phyloP scores from a whole-genome alignment of 2,888 invertebrate species.

The Seira ritae region DNA sequence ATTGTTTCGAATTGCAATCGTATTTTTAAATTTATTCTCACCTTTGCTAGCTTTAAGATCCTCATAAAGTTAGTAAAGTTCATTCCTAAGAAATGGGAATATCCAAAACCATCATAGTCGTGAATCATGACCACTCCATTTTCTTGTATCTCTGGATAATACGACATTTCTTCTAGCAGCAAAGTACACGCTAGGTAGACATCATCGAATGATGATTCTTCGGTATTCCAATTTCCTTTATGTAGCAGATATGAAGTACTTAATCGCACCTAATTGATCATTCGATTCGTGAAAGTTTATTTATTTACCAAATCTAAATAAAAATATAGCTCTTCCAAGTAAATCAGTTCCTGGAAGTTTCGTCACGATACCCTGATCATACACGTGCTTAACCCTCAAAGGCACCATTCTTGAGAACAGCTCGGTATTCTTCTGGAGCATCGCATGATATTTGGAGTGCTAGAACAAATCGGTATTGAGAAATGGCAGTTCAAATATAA shows the following conservation, averaged over 20 bases:
- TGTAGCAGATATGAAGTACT: no score
- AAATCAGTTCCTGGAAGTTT: constrained; percentile 36
- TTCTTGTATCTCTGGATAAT: background rate
- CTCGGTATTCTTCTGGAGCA: background rate
- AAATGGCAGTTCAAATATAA: background rate
- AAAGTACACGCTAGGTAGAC: constrained; percentile 12
- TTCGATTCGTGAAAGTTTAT: no score
- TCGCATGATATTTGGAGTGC: background rate
- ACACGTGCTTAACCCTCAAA: background rate
- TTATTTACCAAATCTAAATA: constrained; percentile 27
- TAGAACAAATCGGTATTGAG: background rate
- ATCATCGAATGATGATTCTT: constrained; percentile 10
- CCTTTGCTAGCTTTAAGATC: constrained; percentile 20
- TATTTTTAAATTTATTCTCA: background rate
- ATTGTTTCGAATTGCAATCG: no score
- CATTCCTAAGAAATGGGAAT: background rate
- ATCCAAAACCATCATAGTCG: constrained; percentile 19
- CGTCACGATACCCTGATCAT: constrained; percentile 18
- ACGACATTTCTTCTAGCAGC: constrained; percentile 22
- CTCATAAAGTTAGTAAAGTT: background rate
- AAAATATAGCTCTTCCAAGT: constrained; percentile 8
- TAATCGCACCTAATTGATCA: no score
- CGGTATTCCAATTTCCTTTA: background rate
- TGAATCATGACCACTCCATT: constrained; percentile 26
- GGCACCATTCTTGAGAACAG: constrained; percentile 18